A percentile compares a stretch with the other conserved stretches of the same genome.
These are phyloP conservation scores for Melanotaenia pygmaea DNA, from an alignment of 2,797 vertebrate species.

Conservation along the genomic window DNA sequence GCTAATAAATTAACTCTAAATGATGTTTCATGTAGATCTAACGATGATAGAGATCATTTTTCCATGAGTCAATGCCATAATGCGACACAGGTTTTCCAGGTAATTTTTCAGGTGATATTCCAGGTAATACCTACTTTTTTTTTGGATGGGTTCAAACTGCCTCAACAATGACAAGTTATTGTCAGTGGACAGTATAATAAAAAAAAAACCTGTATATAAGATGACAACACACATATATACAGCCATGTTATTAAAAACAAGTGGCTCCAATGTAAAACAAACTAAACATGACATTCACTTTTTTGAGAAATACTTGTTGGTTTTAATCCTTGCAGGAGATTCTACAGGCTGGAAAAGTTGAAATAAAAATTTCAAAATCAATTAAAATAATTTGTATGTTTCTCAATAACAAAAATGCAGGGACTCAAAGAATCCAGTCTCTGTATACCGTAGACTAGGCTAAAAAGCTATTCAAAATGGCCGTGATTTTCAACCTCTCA, in stretches of 20 bases:
- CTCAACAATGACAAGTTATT: conserved; percentile 2
- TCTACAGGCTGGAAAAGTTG: neutral
- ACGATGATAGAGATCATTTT: conserved; percentile 29
- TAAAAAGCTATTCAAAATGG: neutral
- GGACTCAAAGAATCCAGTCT: neutral
- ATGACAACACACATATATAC: neutral
- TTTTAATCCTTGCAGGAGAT: neutral
- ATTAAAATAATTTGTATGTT: no score
- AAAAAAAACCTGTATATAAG: neutral
- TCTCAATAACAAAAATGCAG: neutral
- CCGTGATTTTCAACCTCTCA: no score
- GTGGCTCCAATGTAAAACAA: neutral
- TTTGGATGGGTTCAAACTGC: conserved; percentile 8
- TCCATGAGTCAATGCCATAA: conserved; percentile 4
- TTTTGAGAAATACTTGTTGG: neutral
- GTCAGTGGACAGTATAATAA: conserved; percentile 2
- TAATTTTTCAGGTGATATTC: conserved; percentile 2
- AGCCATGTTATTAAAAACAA: neutral
- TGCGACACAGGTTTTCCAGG: neutral
- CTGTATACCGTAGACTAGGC: neutral
- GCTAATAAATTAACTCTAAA: conserved; percentile 60
- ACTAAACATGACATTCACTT: neutral
- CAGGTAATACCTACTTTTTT: neutral
- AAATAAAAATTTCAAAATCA: no score
- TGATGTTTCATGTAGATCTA: conserved; percentile 46